Evolutionary conservation across 2,888 invertebrate species (phyloP), one percentile per base, ranked within the genome.

Genomic region (Brenthis daphne): DNA sequence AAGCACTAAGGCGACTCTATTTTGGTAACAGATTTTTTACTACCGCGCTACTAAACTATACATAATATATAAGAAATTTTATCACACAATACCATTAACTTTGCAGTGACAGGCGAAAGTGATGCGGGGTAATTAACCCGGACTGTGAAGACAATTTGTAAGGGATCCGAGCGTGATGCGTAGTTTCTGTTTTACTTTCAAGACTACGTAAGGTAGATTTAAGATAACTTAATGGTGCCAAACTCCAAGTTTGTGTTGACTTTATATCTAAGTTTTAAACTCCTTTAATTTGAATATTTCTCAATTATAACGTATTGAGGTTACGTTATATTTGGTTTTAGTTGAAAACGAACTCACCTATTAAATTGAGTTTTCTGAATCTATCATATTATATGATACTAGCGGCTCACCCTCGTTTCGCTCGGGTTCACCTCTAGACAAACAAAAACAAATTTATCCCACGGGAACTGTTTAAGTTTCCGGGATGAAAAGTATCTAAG

Each of bases 81-180:
- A 24, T 57, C 47, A 57, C 20, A 20, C 43, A 13, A 20, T 29
- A n/a, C 57, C 24, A 57, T 37, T 13, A 48, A 60, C 58, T 48
- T 29, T 29, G 29, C 14, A 48, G 29, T 13, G n/a, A 43, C n/a
- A 29, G 0, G 14, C 24, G 29, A 48, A 48, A 65, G 57, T 65
- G 57, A 65, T 57, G 65, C 24, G 51, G 53, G 51, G 57, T 57
- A 53, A 65, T 58, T 65, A 65, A 65, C 57, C 57, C 58, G 48
- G 29, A 24, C 58, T n/a, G 58, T 48, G 48, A 60, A 60, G 48
- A 60, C 58, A 48, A 60, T 60, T 60, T 60, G 58, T 50, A 48
- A 60, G 48, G 58, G 58, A 50, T 60, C 48, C 48, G 37, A 37
- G 37, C 58, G 24, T 48, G 58, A 60, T 29, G 29, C 29, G 48